A percentile compares a stretch with the other conserved stretches of the same genome.
Evolutionary conservation across 2,113 vertebrate species (phyloP).

Genomic region (Pavo muticus): DNA sequence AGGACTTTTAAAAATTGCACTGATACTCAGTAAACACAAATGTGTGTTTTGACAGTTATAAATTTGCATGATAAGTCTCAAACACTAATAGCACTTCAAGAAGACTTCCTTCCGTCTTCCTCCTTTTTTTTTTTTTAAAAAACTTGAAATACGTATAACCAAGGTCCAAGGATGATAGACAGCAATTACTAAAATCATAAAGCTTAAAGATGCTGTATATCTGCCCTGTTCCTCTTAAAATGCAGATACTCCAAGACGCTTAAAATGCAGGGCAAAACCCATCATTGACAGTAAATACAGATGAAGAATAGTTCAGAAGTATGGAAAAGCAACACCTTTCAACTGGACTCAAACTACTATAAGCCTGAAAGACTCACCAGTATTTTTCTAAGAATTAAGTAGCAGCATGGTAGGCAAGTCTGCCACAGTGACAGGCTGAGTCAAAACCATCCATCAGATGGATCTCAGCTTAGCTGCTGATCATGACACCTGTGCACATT

Average conservation of each 20-base stretch:
- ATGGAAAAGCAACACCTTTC: neutral
- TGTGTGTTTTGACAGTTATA: slow-evolving; percentile 5
- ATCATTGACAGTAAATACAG: neutral
- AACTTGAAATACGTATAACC: neutral
- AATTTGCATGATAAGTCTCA: neutral
- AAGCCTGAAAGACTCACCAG: neutral
- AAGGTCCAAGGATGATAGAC: neutral
- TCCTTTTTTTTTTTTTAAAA: neutral
- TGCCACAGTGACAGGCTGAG: neutral
- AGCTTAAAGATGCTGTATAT: neutral
- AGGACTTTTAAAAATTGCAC: neutral
- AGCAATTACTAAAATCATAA: neutral
- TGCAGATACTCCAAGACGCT: neutral
- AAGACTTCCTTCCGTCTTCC: accelerated
- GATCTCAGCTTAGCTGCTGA: neutral
- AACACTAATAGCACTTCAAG: neutral
- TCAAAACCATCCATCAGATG: neutral
- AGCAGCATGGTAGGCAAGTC: neutral
- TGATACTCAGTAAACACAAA: slow-evolving; percentile 5
- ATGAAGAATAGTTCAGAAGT: neutral
- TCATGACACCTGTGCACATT: neutral
- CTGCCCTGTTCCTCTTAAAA: neutral
- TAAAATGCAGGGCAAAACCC: neutral
- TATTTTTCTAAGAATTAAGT: neutral
- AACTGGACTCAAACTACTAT: neutral